Evolutionary conservation across 2,797 vertebrate species (phyloP), one percentile per base, ranked within the genome.

Genomic region (Oreonectes daqikongensis): DNA sequence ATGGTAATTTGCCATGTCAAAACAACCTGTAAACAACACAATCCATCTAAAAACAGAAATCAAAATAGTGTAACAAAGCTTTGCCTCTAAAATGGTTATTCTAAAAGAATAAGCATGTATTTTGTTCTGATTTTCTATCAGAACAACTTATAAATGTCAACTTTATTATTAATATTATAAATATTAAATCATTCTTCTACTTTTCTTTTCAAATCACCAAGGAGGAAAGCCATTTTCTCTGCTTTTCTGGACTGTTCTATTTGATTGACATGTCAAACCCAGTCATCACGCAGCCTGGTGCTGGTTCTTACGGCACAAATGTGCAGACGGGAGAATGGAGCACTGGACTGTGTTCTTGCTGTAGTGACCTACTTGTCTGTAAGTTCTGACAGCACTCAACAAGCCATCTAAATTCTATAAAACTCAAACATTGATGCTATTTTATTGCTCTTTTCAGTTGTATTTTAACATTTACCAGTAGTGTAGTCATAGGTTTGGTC

Each of bases 251-350:
- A 71, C 22, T 9, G 26, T 10, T 68, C 35, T n/a, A 82, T 42
- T 52, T 75, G 59, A 80, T 52, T 50, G 72, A 38, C 72, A 94
- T 94, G 93, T 91, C 93, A 0, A 92, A 92, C 84, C 91, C 93
- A 70, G 91, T 88, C 79, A 78, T 93, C 77, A 92, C 87, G 79
- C 84, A 93, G 79, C 94, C 93, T 1, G 88, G 85, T 10, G 85
- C 88, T 66, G 86, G 84, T 3, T 84, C 90, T n/a, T 94, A 91
- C 5, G 92, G 92, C n/a, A 93, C 92, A 18, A 94, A 93, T 24
- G 93, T 94, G 12, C 92, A 94, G 68, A 93, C 93, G 0, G 94
- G 93, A 63, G 84, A 92, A 4, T 95, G 95, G 95, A 94, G 92
- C 87, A 92, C 91, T 0, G 91, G 90, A 9, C 84, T 94, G 32